Base-by-base conservation (phyloP, 2,888 invertebrate species). In the Drosophila birchii region DNA sequence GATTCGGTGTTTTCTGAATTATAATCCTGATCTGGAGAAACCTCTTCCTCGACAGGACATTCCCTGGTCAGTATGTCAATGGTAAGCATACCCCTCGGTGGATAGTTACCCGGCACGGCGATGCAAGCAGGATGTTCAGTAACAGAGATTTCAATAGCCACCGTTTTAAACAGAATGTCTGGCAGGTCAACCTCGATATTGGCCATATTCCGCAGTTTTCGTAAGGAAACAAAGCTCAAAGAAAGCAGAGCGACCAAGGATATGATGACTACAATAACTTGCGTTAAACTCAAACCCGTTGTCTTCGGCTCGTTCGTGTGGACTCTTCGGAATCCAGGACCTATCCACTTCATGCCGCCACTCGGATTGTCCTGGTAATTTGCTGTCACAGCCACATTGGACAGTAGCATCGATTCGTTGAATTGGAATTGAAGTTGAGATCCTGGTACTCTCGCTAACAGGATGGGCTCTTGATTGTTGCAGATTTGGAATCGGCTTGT, bases 361-460 rank as follows among this genome's bases (percentile, higher is more conserved):
- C 26, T 26, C 0, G 49, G n/a, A 3, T n/a, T 12, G 11, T 49
- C 49, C 2, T 36, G 18, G 51, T 58, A 58, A 12, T 3, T 26
- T 6, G 36, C 49, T 12, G 49, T 9, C 12, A 18, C 58, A 18
- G 36, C 58, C 34, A 58, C 11, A 36, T 58, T 58, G 14, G n/a
- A 34, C 1, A 18, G 36, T 4, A n/a, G 9, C 36, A 11, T 29
- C 1, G 58, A 49, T 8, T 8, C 20, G 14, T 26, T 23, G 18
- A 58, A 58, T 6, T 9, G n/a, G 1, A 49, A 26, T 0, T 29
- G 11, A 26, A 5, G 14, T 7, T 36, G 6, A 0, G 49, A 49
- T 14, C 8, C 18, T 3, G 9, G 6, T 6, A 58, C 36, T 9
- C 36, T 18, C 36, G 5, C 6, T 6, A 23, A 9, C 1, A 6